Evolutionary conservation across 2,888 invertebrate genomes (phyloP), one percentile per base, ranked within the genome.

Genomic region (Pycnomerus fuliginosus): DNA sequence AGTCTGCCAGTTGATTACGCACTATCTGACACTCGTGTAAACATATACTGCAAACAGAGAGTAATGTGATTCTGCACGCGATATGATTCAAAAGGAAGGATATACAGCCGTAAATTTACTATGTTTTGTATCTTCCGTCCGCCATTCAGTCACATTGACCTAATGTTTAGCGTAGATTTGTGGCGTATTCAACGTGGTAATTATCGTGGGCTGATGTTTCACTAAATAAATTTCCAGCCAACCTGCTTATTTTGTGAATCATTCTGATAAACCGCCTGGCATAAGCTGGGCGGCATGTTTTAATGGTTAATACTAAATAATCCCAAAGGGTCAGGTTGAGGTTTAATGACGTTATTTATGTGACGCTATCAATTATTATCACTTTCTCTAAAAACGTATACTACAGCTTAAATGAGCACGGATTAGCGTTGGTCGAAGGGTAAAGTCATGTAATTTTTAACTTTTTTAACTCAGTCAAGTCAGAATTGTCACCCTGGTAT

Each of bases 21-120:
- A 56, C 54, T 53, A 58, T 58, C 58, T 55, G 55, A 56, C 54
- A 56, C 50, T 47, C 48, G 52, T 53, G 53, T 55, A 59, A 55
- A 54, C 57, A 58, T 41, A 58, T 50, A 53, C 48, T 48, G 52
- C 56, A 55, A 58, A 58, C 53, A 55, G 45, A 35, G 49, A 56
- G 47, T 59, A 59, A 59, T 59, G 56, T 34, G 56, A 58, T 56
- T 48, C 50, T 45, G 51, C 59, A 59, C 59, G 59, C 59, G 56
- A 58, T 59, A 59, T 53, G 52, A 50, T 56, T 52, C 52, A 44
- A 34, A 50, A 46, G 53, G 56, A 56, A 59, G 50, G 50, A 50
- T 50, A 41, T 54, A 46, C 48, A 41, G 30, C 46, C 46, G 50
- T 54, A 54, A 54, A 54, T 54, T 41, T 42, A 30, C 44, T 27